Conservation (phyloP, 92 coral and sea anemone species). For the Phymanthus crucifer region DNA sequence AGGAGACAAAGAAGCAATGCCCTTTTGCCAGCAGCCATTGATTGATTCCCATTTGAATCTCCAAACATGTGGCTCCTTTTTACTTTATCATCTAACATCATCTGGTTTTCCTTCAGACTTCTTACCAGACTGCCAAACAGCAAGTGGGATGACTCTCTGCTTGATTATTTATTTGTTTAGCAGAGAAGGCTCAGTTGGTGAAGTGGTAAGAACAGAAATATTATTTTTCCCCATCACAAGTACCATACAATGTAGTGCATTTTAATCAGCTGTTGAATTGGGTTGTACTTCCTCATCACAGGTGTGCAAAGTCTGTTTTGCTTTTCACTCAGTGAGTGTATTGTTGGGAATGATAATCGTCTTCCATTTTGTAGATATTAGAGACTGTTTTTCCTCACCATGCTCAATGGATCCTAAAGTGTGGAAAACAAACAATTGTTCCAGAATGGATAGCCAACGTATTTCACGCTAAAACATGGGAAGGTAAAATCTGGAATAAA, state of each 20-base stretch:
- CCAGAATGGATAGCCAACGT: not conserved
- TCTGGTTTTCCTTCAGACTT: constrained; percentile 40
- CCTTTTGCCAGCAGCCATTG: no score
- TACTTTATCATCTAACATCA: not conserved
- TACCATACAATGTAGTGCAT: not conserved
- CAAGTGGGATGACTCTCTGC: constrained; percentile 89
- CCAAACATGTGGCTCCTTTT: not conserved
- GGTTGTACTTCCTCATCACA: not conserved
- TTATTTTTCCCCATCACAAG: not conserved
- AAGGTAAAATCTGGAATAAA: not conserved
- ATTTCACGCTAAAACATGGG: constrained; percentile 1
- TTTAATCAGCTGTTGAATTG: no score
- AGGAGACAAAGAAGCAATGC: no score
- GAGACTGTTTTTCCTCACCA: constrained; percentile 29
- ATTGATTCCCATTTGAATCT: no score
- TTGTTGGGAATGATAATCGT: not conserved
- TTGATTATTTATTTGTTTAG: constrained; percentile 54
- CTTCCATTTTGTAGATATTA: not conserved
- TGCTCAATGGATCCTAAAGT: not conserved
- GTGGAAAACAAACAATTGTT: not conserved
- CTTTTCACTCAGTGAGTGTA: no score
- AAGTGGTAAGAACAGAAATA: constrained; percentile 41
- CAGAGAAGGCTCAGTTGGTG: constrained; percentile 29
- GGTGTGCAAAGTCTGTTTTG: not conserved
- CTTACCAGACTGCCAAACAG: constrained; percentile 88